Evolutionary conservation across 1,140 invertebrate species (phyloP).

Genomic region (Sminthurides bifidus): DNA sequence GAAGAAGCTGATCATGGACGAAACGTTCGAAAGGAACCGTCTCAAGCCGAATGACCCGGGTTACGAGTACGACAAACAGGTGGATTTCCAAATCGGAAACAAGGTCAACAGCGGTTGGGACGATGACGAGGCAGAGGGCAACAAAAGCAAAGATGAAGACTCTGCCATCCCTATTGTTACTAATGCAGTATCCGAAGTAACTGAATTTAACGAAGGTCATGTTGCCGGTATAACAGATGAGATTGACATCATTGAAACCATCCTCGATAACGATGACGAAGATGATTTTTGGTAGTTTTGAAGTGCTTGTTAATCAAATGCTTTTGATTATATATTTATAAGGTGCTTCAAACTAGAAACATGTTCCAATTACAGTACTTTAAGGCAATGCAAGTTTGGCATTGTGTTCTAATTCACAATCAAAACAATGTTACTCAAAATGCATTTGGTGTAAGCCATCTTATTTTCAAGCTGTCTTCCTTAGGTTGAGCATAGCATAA

Average conservation of each 20-base stretch:
- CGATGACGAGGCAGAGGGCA: constrained; percentile 7
- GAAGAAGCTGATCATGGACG: constrained; percentile 22
- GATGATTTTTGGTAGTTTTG: constrained; percentile 13
- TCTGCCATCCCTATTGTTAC: background rate
- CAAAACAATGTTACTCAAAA: too few relatives aligned
- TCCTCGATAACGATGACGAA: constrained; percentile 10
- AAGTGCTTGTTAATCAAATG: too few relatives aligned
- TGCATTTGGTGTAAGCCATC: too few relatives aligned
- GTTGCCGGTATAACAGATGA: too few relatives aligned
- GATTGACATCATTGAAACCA: background rate
- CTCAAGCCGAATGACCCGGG: constrained; percentile 12
- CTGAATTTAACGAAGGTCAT: background rate
- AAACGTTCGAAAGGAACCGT: constrained; percentile 13
- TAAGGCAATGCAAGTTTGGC: too few relatives aligned
- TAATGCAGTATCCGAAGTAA: background rate
- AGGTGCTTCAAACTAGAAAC: too few relatives aligned
- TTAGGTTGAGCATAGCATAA: too few relatives aligned
- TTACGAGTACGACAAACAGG: constrained; percentile 21
- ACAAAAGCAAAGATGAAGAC: background rate
- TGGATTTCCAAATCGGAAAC: constrained; percentile 3
- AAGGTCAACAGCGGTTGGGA: constrained; percentile 19
- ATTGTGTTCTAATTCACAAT: too few relatives aligned
- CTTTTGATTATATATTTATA: too few relatives aligned
- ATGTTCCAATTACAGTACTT: too few relatives aligned
- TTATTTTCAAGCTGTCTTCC: too few relatives aligned